A percentile compares a stretch with the other conserved stretches of the same genome.
Evolutionary conservation across 2,888 invertebrate genomes (phyloP).

Genomic region (Pediacus dermestoides): DNA sequence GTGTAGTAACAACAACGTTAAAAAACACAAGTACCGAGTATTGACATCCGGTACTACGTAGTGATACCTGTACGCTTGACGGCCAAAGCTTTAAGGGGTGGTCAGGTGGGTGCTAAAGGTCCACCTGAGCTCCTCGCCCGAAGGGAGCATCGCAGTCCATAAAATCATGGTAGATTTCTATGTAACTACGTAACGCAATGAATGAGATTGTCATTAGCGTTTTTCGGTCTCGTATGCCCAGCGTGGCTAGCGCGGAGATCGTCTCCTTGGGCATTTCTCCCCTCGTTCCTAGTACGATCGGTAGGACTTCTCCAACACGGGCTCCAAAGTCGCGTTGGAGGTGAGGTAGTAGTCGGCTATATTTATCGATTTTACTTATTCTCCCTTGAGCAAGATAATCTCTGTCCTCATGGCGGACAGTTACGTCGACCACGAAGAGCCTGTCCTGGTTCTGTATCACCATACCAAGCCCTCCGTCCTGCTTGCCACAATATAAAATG

Average conservation of each 20-base stretch:
- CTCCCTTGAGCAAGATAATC: slow-evolving; percentile 22
- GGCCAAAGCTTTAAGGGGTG: too few relatives aligned
- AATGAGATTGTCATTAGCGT: slow-evolving; percentile 30
- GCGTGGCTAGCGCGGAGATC: slow-evolving; percentile 18
- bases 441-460: slow-evolving; percentile 27
- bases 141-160: slow-evolving; percentile 32
- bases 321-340: slow-evolving; percentile 19
- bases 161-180: slow-evolving; percentile 34
- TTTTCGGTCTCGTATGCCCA: slow-evolving; percentile 25
- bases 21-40: too few relatives aligned
- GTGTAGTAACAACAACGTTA: too few relatives aligned
- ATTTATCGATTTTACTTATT: slow-evolving; percentile 30
- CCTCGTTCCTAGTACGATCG: slow-evolving; percentile 38
- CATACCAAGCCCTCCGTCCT: slow-evolving; percentile 39
- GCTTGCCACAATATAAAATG: slow-evolving; percentile 32
- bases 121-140: too few relatives aligned
- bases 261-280: slow-evolving; percentile 37
- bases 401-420: slow-evolving; percentile 27
- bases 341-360: slow-evolving; percentile 25
- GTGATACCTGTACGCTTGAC: too few relatives aligned
- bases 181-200: slow-evolving; percentile 32
- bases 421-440: slow-evolving; percentile 35
- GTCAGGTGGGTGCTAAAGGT: too few relatives aligned
- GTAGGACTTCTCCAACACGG: slow-evolving; percentile 28
- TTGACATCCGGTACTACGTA: too few relatives aligned